Conservation (phyloP, 2,797 vertebrate species). For the Hippocampus kuda region DNA sequence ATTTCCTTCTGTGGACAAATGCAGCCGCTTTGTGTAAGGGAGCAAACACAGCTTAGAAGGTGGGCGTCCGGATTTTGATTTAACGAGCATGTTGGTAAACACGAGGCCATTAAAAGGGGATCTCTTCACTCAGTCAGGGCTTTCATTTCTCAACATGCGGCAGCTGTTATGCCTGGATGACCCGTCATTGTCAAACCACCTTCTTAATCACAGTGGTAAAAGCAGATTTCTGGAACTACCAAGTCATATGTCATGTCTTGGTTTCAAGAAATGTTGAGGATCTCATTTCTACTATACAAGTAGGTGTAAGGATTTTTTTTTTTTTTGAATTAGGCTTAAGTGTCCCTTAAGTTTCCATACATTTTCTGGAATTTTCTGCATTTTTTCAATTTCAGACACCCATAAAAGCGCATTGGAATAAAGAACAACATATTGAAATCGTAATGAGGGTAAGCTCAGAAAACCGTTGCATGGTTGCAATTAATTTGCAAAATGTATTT, state of each 20-base stretch:
- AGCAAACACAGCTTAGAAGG: slow-evolving; percentile 20
- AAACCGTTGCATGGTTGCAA: too few species aligned
- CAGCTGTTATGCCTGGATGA: background rate
- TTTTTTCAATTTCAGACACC: too few species aligned
- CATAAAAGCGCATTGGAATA: too few species aligned
- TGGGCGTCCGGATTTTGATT: slow-evolving; percentile 32
- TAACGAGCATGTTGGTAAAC: slow-evolving; percentile 38
- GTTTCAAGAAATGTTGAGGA: background rate
- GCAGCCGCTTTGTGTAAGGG: slow-evolving; percentile 30
- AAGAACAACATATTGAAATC: too few species aligned
- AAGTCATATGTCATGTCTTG: background rate
- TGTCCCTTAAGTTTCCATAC: too few species aligned
- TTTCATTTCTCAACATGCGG: slow-evolving; percentile 21
- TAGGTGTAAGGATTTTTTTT: too few species aligned
- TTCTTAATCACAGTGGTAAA: slow-evolving; percentile 26
- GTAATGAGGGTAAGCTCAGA: too few species aligned
- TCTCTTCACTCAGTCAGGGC: slow-evolving; percentile 30
- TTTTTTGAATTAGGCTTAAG: too few species aligned
- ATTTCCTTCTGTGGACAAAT: slow-evolving; percentile 24
- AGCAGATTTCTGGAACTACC: slow-evolving; percentile 11
- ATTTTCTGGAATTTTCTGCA: too few species aligned
- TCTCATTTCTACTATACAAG: too few species aligned
- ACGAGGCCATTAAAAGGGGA: slow-evolving; percentile 51
- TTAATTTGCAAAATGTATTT: too few species aligned
- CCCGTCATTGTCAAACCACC: background rate